Percentiles rank a stretch among this genome's conserved stretches.
Evolutionary conservation across 2,113 vertebrate genomes (phyloP).

Genomic region (Calidris pygmaea): DNA sequence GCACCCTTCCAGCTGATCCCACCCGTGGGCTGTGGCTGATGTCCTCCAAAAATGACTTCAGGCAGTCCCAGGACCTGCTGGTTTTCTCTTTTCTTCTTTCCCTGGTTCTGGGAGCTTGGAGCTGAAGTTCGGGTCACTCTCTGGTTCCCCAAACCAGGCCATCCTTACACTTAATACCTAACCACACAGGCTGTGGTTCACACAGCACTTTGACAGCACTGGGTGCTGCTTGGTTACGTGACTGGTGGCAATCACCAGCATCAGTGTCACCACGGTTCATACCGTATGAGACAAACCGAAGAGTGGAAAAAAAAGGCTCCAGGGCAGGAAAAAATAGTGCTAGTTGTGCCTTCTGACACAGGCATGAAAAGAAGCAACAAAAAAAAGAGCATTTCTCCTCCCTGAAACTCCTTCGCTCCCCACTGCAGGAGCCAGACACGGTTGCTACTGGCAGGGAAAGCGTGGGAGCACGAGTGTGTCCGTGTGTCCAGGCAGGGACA

Average conservation of each 20-base stretch:
- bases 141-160: not conserved
- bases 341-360: not conserved
- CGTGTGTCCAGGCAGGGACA: not conserved
- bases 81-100: not conserved
- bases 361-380: not conserved
- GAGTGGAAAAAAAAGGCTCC: not conserved
- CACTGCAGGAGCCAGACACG: fast-evolving
- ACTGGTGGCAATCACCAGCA: not conserved
- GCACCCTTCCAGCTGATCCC: not conserved
- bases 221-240: not conserved
- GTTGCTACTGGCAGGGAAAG: not conserved
- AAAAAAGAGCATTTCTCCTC: not conserved
- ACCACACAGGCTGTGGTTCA: not conserved
- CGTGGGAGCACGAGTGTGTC: fast-evolving
- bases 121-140: not conserved
- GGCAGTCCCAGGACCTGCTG: not conserved
- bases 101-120: not conserved
- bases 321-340: not conserved
- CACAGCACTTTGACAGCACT: not conserved
- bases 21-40: fast-evolving
- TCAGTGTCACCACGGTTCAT: not conserved
- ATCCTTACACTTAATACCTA: not conserved
- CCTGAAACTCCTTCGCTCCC: not conserved
- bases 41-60: not conserved
- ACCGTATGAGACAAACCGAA: fast-evolving